Base-by-base conservation (phyloP, 2,888 invertebrate genomes). In the Drosophila anceps region DNA sequence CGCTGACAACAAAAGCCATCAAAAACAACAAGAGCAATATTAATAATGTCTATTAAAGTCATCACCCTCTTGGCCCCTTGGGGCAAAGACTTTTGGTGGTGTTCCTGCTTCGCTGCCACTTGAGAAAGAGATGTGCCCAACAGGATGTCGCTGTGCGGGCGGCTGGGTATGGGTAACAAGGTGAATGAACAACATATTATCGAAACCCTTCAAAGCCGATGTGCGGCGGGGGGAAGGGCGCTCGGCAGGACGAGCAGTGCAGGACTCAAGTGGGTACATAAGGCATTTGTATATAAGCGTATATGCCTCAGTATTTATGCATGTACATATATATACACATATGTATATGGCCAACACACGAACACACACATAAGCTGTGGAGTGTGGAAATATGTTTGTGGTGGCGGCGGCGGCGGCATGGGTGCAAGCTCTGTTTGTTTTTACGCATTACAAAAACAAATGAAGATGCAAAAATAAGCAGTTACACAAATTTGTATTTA, bases 101-200 rank as follows among this genome's bases (percentile, higher is more conserved):
- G 60, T 31, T 59, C n/a, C 39, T 63, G 43, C 41, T 48, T 64
- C 51, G 46, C 41, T 31, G 51, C 51, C 72, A 68, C 70, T 83
- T 77, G 84, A 74, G 81, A 68, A 77, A 73, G 77, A 69, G 75
- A 79, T 78, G 75, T 82, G 68, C 68, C 65, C 76, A 84, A 82
- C 69, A 87, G 74, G 73, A 81, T 64, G 69, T 67, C 46, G 58
- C 29, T 65, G 64, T 81, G 70, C 60, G 60, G 46, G 58, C 61
- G 48, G 48, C 31, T 27, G 20, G 69, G 73, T 58, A 39, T 66
- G 70, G 69, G 73, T 13, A 39, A 59, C 53, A 85, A 85, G 84
- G 88, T 84, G 88, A 84, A 85, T 84, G 88, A 81, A 88, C 88
- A 84, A 88, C 80, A 76, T 76, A 81, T 82, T 84, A 84, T 84